Percentiles rank a stretch among this genome's conserved stretches.
phyloP scores from a whole-genome alignment of 92 coral and sea anemone species.

The Parazoanthus atlanticus region DNA sequence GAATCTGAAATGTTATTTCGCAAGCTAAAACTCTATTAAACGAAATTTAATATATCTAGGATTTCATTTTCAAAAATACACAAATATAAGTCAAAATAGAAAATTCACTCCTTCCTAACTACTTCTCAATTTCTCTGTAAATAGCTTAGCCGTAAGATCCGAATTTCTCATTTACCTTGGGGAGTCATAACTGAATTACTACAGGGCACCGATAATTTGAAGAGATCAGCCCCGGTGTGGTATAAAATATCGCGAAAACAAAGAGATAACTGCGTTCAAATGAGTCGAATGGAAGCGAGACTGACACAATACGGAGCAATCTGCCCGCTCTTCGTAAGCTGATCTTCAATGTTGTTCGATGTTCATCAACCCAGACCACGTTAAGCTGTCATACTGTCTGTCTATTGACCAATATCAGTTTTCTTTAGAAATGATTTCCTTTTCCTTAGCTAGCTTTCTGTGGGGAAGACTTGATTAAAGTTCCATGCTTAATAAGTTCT shows the following conservation, averaged over 20 bases:
- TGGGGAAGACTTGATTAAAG: background rate
- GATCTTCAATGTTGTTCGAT: background rate
- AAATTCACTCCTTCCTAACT: conserved; percentile 11
- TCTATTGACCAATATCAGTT: conserved; percentile 6
- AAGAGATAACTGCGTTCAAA: background rate
- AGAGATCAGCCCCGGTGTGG: background rate
- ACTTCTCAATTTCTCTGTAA: conserved; percentile 27
- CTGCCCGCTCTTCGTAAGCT: background rate
- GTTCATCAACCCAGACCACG: background rate
- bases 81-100: conserved; percentile 13
- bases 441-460: background rate
- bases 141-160: background rate
- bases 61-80: background rate
- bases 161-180: background rate
- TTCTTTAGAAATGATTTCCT: conserved; percentile 1
- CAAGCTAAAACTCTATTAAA: background rate
- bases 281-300: background rate
- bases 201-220: conserved; percentile 5
- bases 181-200: background rate
- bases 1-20: conserved; percentile 2
- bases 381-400: background rate
- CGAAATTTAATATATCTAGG: conserved; percentile 29
- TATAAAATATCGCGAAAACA: background rate
- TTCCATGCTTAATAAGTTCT: background rate
- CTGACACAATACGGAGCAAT: background rate